Conservation (phyloP, 2,797 vertebrate species). For the Cirrhinus molitorella region DNA sequence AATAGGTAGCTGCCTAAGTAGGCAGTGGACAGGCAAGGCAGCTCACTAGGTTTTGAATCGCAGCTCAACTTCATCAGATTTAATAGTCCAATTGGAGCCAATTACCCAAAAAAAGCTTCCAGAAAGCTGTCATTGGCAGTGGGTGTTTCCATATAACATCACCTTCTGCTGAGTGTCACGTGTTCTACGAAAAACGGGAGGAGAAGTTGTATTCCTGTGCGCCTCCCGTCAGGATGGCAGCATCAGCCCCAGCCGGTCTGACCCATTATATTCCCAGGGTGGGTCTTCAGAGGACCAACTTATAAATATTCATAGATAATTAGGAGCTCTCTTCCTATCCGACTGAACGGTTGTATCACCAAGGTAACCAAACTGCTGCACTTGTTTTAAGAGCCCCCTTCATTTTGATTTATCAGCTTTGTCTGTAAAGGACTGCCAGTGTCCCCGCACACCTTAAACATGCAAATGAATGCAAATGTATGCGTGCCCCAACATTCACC, state of each 20-base stretch:
- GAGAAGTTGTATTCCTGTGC: constrained; percentile 29
- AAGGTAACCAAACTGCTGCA: constrained; percentile 64
- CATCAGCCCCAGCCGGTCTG: constrained; percentile 57
- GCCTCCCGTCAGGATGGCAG: constrained; percentile 37
- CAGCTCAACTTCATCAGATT: constrained; percentile 24
- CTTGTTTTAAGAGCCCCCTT: constrained; percentile 70
- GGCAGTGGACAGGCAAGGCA: neutral
- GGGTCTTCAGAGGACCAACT: constrained; percentile 65
- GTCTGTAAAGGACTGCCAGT: constrained; percentile 69
- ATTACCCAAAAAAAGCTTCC: constrained; percentile 10
- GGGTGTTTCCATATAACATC: constrained; percentile 10
- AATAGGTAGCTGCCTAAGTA: neutral
- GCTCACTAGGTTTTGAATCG: neutral
- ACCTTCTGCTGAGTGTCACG: constrained; percentile 21
- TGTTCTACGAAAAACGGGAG: constrained; percentile 44
- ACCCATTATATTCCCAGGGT: constrained; percentile 69
- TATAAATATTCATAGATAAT: constrained; percentile 79
- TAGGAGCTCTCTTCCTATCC: constrained; percentile 54
- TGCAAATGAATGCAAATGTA: constrained; percentile 83
- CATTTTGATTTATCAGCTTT: constrained; percentile 82
- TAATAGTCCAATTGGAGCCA: constrained; percentile 7
- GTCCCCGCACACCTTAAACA: constrained; percentile 74
- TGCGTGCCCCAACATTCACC: constrained; percentile 77
- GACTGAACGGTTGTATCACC: constrained; percentile 58
- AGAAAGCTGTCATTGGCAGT: constrained; percentile 15